Percentiles rank a stretch among this genome's conserved stretches.
phyloP scores from a whole-genome alignment of 2,113 vertebrate species.

The Cyanoramphus novaezelandiae region DNA sequence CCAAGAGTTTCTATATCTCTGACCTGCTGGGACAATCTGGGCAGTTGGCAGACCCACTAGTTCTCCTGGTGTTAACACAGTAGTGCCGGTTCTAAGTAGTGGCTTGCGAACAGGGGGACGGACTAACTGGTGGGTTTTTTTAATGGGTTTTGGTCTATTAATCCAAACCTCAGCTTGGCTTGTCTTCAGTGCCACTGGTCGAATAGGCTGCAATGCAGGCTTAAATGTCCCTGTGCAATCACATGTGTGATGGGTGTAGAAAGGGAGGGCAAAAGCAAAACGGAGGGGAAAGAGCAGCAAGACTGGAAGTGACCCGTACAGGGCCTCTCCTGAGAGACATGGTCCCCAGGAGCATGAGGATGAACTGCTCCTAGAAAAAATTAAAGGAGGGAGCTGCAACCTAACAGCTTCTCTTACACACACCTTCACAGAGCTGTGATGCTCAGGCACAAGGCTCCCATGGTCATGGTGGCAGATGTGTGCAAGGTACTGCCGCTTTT shows the following conservation, averaged over 20 bases:
- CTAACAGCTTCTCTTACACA: not conserved
- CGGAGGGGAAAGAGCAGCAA: not conserved
- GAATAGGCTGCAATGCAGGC: accelerated
- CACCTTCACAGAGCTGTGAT: not conserved
- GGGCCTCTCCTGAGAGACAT: not conserved
- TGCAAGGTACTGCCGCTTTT: not conserved
- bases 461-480: not conserved
- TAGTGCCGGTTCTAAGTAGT: not conserved
- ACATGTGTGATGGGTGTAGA: not conserved
- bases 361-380: not conserved
- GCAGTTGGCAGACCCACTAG: not conserved
- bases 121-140: not conserved
- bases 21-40: not conserved
- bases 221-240: not conserved
- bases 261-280: not conserved
- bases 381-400: not conserved
- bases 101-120: not conserved
- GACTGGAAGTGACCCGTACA: not conserved
- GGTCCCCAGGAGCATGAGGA: not conserved
- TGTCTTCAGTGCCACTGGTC: accelerated
- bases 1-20: accelerated
- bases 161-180: not conserved
- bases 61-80: not conserved
- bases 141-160: not conserved
- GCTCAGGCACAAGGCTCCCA: accelerated